A percentile compares a stretch with the other conserved stretches of the same genome.
Evolutionary conservation across 2,888 invertebrate genomes (phyloP).

Genomic region (Synergus gifuensis): DNA sequence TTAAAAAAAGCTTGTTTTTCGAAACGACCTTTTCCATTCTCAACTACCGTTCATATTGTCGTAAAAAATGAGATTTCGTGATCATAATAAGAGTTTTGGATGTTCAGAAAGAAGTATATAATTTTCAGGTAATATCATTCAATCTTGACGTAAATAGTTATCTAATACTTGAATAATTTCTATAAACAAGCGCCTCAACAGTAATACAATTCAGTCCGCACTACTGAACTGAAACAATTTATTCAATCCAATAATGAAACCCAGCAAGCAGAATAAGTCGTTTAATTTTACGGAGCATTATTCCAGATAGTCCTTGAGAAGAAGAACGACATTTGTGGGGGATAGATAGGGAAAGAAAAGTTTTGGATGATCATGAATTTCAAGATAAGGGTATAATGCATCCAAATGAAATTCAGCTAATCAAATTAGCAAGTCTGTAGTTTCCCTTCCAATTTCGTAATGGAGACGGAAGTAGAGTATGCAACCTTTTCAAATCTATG

Average conservation of each 20-base stretch:
- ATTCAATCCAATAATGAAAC: not conserved
- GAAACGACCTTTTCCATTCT: constrained; percentile 4
- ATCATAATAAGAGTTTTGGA: not conserved
- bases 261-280: not conserved
- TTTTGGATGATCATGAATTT: not conserved
- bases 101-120: not conserved
- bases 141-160: not conserved
- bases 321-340: not conserved
- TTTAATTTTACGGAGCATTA: not conserved
- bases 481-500: constrained; percentile 7
- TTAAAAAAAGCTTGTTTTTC: not conserved
- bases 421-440: constrained; percentile 19
- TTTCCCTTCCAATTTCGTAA: constrained; percentile 28
- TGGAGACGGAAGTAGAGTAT: not conserved
- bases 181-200: not conserved
- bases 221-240: not conserved
- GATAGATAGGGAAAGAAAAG: not conserved
- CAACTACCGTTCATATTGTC: constrained; percentile 5
- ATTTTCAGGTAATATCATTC: not conserved
- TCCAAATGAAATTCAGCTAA: constrained; percentile 18
- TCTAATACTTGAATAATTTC: not conserved
- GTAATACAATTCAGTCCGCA: not conserved
- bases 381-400: not conserved
- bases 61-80: not conserved
- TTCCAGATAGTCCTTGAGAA: not conserved